Evolutionary conservation across 2,113 vertebrate genomes (phyloP), one percentile per base, ranked within the genome.

Genomic region (Pluvianellus socialis): DNA sequence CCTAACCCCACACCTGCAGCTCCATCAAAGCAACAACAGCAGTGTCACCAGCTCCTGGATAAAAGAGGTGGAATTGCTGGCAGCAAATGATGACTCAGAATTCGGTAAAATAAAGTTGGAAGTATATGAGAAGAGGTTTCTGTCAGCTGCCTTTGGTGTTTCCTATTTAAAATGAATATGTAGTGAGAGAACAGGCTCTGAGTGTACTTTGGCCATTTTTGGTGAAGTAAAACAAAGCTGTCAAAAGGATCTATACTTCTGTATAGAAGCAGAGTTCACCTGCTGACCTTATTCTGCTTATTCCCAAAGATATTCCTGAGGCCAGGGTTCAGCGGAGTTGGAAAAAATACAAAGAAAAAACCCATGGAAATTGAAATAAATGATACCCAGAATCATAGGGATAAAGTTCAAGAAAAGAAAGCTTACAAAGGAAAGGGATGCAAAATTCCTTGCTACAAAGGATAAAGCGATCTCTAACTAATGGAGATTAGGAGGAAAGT

Each of bases 131-230:
- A 62, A 84, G 90, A 72, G 35, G 33, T 45, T 87, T 95, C 76
- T 94, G 72, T 91, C 93, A 94, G 94, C 94, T 91, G 85, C 76
- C 82, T 59, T 77, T 33, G 66, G 86, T 2, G 17, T 83, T 96
- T 94, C 94, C 93, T 77, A 50, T 27, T 67, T 71, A 38, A 96
- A 86, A 82, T 40, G 76, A 63, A 92, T 86, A 89, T 8, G 38
- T 21, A 87, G 96, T 38, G 84, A 86, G 56, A 79, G 89, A 81
- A 63, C 73, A 65, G 72, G 68, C 61, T 79, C 61, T 32, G 86
- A 89, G 93, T 75, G 72, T 77, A 84, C 76, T 88, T 86, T 91
- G 94, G 86, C 93, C 91, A 62, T 62, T 91, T 95, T 81, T 62
- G 71, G 79, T 73, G 76, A 92, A 67, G n/a, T 40, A 33, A 92